These are phyloP conservation scores for Drosophila ustulata DNA, from an alignment of 2,888 invertebrate genomes.

Conservation along the genomic window DNA sequence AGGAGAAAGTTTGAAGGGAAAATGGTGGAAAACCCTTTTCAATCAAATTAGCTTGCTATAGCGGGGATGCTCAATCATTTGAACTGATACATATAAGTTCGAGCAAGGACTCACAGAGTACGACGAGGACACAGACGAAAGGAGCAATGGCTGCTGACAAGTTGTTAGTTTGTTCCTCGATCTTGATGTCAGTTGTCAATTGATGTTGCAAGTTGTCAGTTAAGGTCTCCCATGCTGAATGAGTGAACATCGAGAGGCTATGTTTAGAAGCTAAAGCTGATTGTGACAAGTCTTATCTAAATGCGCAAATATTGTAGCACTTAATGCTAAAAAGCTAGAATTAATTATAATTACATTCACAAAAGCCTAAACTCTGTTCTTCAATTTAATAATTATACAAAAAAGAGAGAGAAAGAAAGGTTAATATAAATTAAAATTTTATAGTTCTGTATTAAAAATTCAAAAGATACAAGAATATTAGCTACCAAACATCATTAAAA, in stretches of 20 bases:
- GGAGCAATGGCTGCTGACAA: neutral
- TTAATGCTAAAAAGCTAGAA: too few species aligned
- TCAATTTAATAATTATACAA: too few species aligned
- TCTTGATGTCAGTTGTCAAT: conserved; percentile 8
- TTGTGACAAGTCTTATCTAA: too few species aligned
- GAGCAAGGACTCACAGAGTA: neutral
- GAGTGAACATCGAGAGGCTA: too few species aligned
- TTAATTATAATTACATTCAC: too few species aligned
- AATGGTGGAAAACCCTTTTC: conserved; percentile 62
- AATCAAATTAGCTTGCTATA: conserved; percentile 64
- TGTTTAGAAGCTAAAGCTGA: too few species aligned
- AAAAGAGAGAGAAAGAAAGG: neutral
- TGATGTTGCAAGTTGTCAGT: neutral
- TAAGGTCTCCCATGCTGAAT: neutral
- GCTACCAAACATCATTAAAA: conserved; percentile 1
- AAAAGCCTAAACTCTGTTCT: too few species aligned
- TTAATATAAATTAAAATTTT: neutral
- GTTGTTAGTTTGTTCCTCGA: conserved; percentile 1
- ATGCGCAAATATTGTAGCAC: too few species aligned
- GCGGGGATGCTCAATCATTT: conserved; percentile 62
- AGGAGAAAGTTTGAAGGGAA: neutral
- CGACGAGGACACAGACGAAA: neutral
- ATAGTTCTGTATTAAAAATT: neutral
- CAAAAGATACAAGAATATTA: neutral
- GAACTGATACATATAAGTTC: conserved; percentile 12